Evolutionary conservation across 2,888 invertebrate genomes (phyloP), one percentile per base, ranked within the genome.

Genomic region (Troilus luridus): DNA sequence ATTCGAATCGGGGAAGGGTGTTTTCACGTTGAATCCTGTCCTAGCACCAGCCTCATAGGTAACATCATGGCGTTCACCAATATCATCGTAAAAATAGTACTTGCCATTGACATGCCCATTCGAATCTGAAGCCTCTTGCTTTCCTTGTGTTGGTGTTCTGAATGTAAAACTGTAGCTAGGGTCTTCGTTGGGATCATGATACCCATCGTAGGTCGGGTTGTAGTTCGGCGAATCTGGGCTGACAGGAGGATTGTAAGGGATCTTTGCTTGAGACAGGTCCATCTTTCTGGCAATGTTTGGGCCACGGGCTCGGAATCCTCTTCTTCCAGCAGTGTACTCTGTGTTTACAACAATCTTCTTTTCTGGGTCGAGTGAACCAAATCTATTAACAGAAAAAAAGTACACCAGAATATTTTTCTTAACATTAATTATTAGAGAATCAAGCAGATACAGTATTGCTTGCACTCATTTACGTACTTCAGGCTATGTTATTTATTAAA

Each of bases 231-330:
- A 93, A 90, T 93, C 93, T 7, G 93, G 93, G 11, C 93, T 91
- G 10, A 93, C 93, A 14, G 93, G 93, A 12, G 93, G 93, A n/a
- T 92, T 93, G 91, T 93, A 93, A 1, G 93, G 93, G 6, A 93
- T 92, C 91, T 93, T 93, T 17, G 92, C 91, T 88, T 92, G 92
- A 92, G 96, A 96, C 60, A 97, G 94, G 93, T 97, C 96, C 94
- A 96, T 96, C 94, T 96, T 96, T 91, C 97, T 95, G 93, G 96
- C 96, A 24, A 97, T 95, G 93, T 96, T 96, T 41, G 97, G 96
- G n/a, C 97, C 97, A 93, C 96, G 95, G 1, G 96, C 96, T n/a
- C 97, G 95, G 94, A 96, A 97, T 95, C 97, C 97, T 94, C 97
- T 95, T 92, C 96, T 96, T 91, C 97, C 97, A 81, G 97, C 97